phyloP scores from a whole-genome alignment of 2,888 invertebrate species.

The Lottia gigantea region DNA sequence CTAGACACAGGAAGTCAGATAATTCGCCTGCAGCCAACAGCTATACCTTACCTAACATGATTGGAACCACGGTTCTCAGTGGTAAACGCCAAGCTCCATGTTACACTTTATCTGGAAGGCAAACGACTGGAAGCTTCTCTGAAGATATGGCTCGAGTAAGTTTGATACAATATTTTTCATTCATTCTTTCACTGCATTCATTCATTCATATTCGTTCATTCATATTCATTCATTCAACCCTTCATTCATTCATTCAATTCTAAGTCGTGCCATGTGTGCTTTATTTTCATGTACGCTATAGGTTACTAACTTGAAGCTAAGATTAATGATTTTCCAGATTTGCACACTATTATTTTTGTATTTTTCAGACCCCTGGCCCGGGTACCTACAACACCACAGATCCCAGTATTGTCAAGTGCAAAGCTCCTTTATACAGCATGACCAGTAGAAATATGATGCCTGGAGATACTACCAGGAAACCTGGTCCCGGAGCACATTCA shows the following conservation, averaged over 20 bases:
- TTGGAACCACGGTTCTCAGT: slow-evolving; percentile 63
- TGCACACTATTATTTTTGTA: too few relatives aligned
- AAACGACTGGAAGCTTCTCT: slow-evolving; percentile 71
- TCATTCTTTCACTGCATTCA: too few relatives aligned
- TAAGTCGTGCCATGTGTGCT: too few relatives aligned
- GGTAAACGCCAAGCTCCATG: slow-evolving; percentile 76
- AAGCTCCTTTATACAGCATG: slow-evolving; percentile 87
- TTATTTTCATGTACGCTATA: too few relatives aligned
- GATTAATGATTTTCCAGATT: too few relatives aligned
- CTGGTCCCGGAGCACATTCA: slow-evolving; percentile 92
- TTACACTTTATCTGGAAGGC: slow-evolving; percentile 87
- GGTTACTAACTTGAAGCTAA: too few relatives aligned
- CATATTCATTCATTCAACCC: too few relatives aligned
- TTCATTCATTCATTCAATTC: too few relatives aligned
- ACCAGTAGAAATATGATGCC: slow-evolving; percentile 83
- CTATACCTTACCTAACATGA: slow-evolving; percentile 61
- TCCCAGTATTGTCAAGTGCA: slow-evolving; percentile 72
- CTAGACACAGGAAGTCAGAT: slow-evolving; percentile 56
- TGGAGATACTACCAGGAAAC: slow-evolving; percentile 82
- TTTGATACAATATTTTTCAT: too few relatives aligned
- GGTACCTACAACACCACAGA: slow-evolving; percentile 80
- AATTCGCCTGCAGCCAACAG: slow-evolving; percentile 65
- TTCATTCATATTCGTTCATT: too few relatives aligned
- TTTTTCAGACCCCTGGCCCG: slow-evolving; percentile 74
- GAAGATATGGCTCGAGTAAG: slow-evolving; percentile 59